These are phyloP conservation scores for Molossus alvarezi DNA, from an alignment of 2,797 vertebrate genomes.

Conservation along the genomic window DNA sequence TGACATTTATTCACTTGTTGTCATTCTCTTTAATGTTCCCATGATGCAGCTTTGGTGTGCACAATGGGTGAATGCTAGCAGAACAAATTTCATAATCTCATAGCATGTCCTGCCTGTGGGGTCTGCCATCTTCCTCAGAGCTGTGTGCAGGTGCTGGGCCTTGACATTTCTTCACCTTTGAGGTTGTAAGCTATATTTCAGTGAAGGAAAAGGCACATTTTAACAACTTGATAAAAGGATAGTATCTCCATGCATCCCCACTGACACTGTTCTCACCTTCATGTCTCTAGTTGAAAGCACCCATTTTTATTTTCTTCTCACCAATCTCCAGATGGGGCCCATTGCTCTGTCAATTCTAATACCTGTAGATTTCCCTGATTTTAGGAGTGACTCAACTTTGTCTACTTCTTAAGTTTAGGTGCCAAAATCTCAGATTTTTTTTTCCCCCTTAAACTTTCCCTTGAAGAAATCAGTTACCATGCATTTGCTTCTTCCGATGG, in stretches of 20 bases:
- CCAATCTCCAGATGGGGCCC: not conserved
- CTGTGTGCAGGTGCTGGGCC: not conserved
- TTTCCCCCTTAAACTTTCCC: not conserved
- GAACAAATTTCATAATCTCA: not conserved
- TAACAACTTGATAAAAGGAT: not conserved
- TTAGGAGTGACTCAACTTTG: not conserved
- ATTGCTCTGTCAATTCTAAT: not conserved
- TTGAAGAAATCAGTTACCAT: not conserved
- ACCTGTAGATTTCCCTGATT: not conserved
- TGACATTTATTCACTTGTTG: not conserved
- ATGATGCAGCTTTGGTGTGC: not conserved
- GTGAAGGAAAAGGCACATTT: not conserved
- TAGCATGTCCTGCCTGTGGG: not conserved
- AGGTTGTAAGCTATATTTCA: not conserved
- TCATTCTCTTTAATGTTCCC: not conserved
- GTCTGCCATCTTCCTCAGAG: not conserved
- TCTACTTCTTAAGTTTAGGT: not conserved
- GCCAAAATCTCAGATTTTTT: not conserved
- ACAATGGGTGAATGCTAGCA: not conserved
- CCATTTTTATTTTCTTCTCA: slow-evolving; percentile 15
- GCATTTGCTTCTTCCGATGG: not conserved
- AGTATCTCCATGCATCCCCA: not conserved
- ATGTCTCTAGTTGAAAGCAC: not conserved
- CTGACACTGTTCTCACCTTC: not conserved
- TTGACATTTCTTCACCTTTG: not conserved